Evolutionary conservation across 2,888 invertebrate species (phyloP), one percentile per base, ranked within the genome.

Genomic region (Mythimna ferrago): DNA sequence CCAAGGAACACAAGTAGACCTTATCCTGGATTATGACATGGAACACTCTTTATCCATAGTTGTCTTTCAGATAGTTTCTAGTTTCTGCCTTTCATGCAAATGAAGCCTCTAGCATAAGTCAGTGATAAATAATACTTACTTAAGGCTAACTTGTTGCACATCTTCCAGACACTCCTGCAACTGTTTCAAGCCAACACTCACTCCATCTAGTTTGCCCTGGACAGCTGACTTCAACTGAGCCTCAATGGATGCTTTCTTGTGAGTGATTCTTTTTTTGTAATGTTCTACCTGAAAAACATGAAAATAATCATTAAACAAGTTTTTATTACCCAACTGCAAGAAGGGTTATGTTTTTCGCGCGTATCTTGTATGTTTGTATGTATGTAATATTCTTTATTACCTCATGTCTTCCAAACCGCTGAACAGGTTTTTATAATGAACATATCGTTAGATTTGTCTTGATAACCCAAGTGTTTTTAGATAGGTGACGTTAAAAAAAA

Each of bases 171-270:
- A 99, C 73, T 97, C 97, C 89, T 98, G 98, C 60, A 99, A 94
- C 91, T 99, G 98, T 87, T 98, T 98, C 26, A 99, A 97, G 0
- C 99, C 99, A 16, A 98, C 98, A 86, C 98, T 97, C 0, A 99
- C 99, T 0, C 99, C 99, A 94, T 99, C 99, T 70, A 99, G 95
- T 94, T 99, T 99, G 80, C 99, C 99, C 93, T 99, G 99, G 96
- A 99, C 99, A 1, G 99, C 99, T n/a, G 99, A 99, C 94, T 99
- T 99, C 35, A 99, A 92, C 97, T 99, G 98, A 1, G 99, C 99
- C 93, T 99, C 99, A 11, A 99, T 98, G 6, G 99, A 99, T 1
- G 98, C 98, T 96, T 99, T 98, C 86, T 98, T 98, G 74, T 98
- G 97, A 14, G 97, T 97, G 76, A 98, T 97, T 86, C 98, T 95